phyloP scores from a whole-genome alignment of 2,797 vertebrate species.

The Lepilemur septentrionalis region DNA sequence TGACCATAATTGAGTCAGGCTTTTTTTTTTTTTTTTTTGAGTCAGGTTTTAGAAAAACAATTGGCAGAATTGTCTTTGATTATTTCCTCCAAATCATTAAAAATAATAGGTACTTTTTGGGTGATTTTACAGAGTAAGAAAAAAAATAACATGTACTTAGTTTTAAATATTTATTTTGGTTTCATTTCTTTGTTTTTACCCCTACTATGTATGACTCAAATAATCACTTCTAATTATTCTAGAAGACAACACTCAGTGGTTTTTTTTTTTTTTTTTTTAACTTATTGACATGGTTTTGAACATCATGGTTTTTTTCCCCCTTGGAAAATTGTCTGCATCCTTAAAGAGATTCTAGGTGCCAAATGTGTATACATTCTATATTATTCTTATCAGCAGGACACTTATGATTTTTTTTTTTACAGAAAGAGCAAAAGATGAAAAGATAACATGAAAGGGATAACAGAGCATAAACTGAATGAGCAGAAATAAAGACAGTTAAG shows the following conservation, averaged over 20 bases:
- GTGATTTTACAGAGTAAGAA: no score
- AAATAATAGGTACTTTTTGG: background rate
- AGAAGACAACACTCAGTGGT: constrained; percentile 45
- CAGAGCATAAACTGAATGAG: constrained; percentile 2
- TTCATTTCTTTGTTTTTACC: constrained; percentile 43
- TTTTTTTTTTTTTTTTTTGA: background rate
- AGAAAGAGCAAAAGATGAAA: constrained; percentile 68
- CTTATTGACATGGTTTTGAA: constrained; percentile 74
- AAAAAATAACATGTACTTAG: background rate
- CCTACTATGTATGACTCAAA: constrained; percentile 42
- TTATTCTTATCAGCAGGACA: constrained; percentile 63
- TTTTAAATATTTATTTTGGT: constrained; percentile 23
- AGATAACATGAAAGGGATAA: background rate
- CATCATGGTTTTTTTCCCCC: constrained; percentile 55
- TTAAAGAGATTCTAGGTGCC: constrained; percentile 77
- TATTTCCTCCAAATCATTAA: background rate
- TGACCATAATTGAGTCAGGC: background rate
- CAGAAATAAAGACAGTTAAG: constrained; percentile 45
- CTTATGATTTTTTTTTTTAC: constrained; percentile 52
- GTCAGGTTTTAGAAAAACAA: background rate
- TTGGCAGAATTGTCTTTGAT: rapidly evolving
- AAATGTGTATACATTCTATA: constrained; percentile 11
- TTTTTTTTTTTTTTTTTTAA: constrained; percentile 32
- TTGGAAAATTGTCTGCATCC: constrained; percentile 40
- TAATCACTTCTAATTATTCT: constrained; percentile 74